Evolutionary conservation across 2,888 invertebrate species (phyloP).

Genomic region (Drosophila neonasuta): DNA sequence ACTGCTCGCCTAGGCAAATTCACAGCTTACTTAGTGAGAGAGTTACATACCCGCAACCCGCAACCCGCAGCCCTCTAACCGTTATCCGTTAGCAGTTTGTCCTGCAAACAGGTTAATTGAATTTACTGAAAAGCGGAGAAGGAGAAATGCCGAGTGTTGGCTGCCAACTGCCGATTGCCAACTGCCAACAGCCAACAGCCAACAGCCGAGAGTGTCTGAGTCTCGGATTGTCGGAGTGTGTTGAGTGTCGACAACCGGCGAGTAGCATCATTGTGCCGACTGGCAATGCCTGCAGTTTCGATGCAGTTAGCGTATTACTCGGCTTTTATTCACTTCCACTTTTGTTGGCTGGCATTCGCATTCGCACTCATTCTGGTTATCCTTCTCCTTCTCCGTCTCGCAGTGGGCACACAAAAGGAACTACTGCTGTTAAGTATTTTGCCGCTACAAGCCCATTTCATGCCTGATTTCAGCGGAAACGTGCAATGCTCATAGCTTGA

Average conservation of each 20-base stretch:
- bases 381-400: too few species aligned
- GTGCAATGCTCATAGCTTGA: conserved; percentile 28
- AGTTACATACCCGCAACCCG: not conserved
- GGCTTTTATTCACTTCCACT: conserved; percentile 14
- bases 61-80: conserved; percentile 6
- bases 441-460: conserved; percentile 33
- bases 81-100: conserved; percentile 25
- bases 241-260: conserved; percentile 8
- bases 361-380: not conserved
- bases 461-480: conserved; percentile 36
- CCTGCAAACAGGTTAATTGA: conserved; percentile 68
- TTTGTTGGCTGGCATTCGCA: not conserved
- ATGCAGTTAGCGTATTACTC: conserved; percentile 17
- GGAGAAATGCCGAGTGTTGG: conserved; percentile 1
- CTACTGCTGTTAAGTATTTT: conserved; percentile 28
- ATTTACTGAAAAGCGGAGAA: conserved; percentile 54
- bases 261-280: not conserved
- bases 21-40: conserved; percentile 32
- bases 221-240: too few species aligned
- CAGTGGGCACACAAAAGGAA: conserved; percentile 23
- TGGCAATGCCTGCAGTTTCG: conserved; percentile 11
- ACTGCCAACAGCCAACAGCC: too few species aligned
- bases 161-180: not conserved
- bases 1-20: conserved; percentile 39
- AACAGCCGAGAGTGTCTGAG: too few species aligned